Base-by-base conservation (phyloP, 2,797 vertebrate genomes). In the Bryconaethiops microstoma region DNA sequence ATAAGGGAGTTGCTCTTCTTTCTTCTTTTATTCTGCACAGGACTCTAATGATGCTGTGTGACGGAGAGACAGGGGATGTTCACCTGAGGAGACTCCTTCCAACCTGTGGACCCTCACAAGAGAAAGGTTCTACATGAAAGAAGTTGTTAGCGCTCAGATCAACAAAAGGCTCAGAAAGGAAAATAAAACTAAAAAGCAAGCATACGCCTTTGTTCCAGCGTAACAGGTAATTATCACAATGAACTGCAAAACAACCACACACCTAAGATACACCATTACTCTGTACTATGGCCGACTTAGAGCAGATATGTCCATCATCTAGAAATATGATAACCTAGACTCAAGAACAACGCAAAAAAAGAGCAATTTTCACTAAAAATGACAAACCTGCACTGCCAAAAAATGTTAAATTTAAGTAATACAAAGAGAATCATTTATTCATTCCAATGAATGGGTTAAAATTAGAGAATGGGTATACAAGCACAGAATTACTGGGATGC, bases 391-490 rank as follows among this genome's bases (percentile, higher is more conserved):
- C 10, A 35, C 16, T 4, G 7, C 23, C 60, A 9, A 79, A 55
- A 59, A 35, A 75, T 7, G 12, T 1, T 40, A 57, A 25, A 65
- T 14, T 7, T 65, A 74, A 78, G 59, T 23, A 86, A 82, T 81
- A 74, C 75, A 85, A 87, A 86, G 84, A 80, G 19, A 75, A 85
- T 86, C 78, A 77, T 89, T 89, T 88, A 88, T 89, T 89, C 69
- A 86, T 83, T 86, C 82, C 86, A 80, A 81, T 74, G 63, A 85
- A 84, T 52, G 75, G 76, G 78, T 88, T 88, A 86, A 88, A 80
- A 84, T 85, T 72, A 80, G 77, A 83, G 68, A 87, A 83, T 76
- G 54, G 14, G 69, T 81, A 76, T 75, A 87, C 77, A 81, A 83
- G 82, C 76, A 82, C 42, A 78, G 68, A 81, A 81, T 82, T 78